Percentiles rank a stretch among this genome's conserved stretches.
These are phyloP conservation scores for Danio aesculapii DNA, from an alignment of 2,797 vertebrate genomes.

Conservation along the genomic window DNA sequence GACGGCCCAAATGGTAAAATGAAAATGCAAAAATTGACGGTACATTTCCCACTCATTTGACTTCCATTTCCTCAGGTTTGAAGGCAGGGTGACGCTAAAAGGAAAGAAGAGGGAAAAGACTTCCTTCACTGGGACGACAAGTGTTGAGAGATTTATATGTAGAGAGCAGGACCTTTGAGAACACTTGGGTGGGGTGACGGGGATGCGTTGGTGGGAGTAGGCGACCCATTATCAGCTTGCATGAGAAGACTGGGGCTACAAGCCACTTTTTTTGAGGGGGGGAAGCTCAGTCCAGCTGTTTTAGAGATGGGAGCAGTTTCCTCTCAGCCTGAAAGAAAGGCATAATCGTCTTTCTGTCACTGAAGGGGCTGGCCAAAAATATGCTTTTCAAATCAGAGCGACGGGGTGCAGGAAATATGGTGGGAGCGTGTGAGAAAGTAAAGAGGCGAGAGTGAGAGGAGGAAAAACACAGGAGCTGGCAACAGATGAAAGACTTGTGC, in stretches of 20 bases:
- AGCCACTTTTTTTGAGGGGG: conserved; percentile 36
- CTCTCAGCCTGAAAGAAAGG: conserved; percentile 69
- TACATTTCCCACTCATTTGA: conserved; percentile 53
- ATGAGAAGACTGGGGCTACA: conserved; percentile 34
- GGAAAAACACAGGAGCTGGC: conserved; percentile 51
- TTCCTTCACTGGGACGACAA: conserved; percentile 62
- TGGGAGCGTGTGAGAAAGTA: conserved; percentile 45
- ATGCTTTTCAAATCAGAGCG: conserved; percentile 65
- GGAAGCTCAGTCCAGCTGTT: conserved; percentile 70
- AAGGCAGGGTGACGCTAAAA: conserved; percentile 46
- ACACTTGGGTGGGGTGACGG: conserved; percentile 45
- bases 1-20: conserved; percentile 60
- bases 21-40: not conserved
- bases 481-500: conserved; percentile 48
- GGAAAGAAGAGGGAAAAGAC: conserved; percentile 24
- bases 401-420: conserved; percentile 36
- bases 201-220: conserved; percentile 71
- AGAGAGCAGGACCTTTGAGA: conserved; percentile 71
- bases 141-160: conserved; percentile 82
- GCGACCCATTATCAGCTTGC: conserved; percentile 66
- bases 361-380: conserved; percentile 66
- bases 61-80: conserved; percentile 60
- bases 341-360: conserved; percentile 82
- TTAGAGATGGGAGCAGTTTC: conserved; percentile 75
- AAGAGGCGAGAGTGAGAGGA: conserved; percentile 16